phyloP scores from a whole-genome alignment of 2,888 invertebrate genomes.

The Thyatira batis region DNA sequence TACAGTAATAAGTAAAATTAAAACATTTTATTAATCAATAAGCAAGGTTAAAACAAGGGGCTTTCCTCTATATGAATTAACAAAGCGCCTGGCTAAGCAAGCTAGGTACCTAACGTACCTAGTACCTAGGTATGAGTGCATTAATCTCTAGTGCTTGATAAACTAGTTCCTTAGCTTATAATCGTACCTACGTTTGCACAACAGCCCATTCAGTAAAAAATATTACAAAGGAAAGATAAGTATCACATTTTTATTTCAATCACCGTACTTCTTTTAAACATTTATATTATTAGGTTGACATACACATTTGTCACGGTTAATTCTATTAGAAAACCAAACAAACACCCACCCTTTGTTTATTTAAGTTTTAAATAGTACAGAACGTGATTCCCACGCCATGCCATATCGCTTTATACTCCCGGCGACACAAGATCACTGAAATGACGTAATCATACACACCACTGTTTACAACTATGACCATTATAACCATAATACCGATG shows the following conservation, averaged over 20 bases:
- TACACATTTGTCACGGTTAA: background rate
- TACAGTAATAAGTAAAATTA: too few relatives aligned
- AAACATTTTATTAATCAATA: too few relatives aligned
- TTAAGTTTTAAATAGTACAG: background rate
- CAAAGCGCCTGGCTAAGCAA: too few relatives aligned
- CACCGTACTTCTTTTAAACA: background rate
- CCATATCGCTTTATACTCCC: conserved; percentile 11
- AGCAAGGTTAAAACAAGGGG: too few relatives aligned
- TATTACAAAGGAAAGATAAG: too few relatives aligned
- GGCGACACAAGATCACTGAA: conserved; percentile 11
- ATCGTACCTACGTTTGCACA: too few relatives aligned
- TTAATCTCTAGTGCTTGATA: too few relatives aligned
- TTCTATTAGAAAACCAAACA: background rate
- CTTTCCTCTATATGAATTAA: too few relatives aligned
- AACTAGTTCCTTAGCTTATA: too few relatives aligned
- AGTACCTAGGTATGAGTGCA: too few relatives aligned
- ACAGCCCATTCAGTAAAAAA: too few relatives aligned
- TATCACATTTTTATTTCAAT: background rate
- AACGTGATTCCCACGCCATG: background rate
- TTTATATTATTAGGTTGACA: background rate
- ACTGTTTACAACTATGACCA: conserved; percentile 27
- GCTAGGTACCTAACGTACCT: too few relatives aligned
- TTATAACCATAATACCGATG: conserved; percentile 26
- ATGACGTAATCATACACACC: conserved; percentile 26
- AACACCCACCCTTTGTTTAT: conserved; percentile 1